Evolutionary conservation across 2,797 vertebrate species (phyloP), one percentile per base, ranked within the genome.

Genomic region (Scyliorhinus canicula): DNA sequence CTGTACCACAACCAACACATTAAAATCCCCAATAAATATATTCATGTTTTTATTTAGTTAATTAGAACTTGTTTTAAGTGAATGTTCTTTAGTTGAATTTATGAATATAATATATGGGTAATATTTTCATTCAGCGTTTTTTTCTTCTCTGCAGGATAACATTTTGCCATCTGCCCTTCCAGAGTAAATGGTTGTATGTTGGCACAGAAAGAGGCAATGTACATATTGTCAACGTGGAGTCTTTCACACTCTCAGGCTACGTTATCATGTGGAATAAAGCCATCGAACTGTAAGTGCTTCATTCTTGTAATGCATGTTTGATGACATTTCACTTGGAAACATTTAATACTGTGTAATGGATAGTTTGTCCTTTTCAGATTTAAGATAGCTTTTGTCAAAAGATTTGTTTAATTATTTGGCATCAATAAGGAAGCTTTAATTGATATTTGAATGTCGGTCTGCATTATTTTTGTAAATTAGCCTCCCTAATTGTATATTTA

Each of bases 181-280:
- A 99, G 97, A 99, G 99, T 97, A 99, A 99, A 97, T 99, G 99
- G 99, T 98, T 99, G 1, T 99, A 99, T 96, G 98, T 99, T 95
- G 99, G 99, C 96, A 98, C 99, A 0, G 99, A 99, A 97, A 97
- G 98, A 97, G 99, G 99, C 96, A 99, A 99, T 96, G 99, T 99
- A 97, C 98, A 99, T 96, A 99, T 99, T 50, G 99, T 99, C 97
- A 99, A 99, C 95, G 98, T 99, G 97, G 99, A 99, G 97, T 99
- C 98, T 97, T 99, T 99, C 97, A 98, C 98, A 95, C 99, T 99
- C 98, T 99, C 99, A 97, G 99, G 99, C 98, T 99, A 99, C 95
- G 99, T 99, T 97, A 99, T 99, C 97, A 99, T 99, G 99, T 99
- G 99, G 99, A 99, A 99, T 98, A 99, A 99, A 99, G 99, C 99